Evolutionary conservation across 1,140 invertebrate species (phyloP).

Genomic region (Neodiprion fabricii): DNA sequence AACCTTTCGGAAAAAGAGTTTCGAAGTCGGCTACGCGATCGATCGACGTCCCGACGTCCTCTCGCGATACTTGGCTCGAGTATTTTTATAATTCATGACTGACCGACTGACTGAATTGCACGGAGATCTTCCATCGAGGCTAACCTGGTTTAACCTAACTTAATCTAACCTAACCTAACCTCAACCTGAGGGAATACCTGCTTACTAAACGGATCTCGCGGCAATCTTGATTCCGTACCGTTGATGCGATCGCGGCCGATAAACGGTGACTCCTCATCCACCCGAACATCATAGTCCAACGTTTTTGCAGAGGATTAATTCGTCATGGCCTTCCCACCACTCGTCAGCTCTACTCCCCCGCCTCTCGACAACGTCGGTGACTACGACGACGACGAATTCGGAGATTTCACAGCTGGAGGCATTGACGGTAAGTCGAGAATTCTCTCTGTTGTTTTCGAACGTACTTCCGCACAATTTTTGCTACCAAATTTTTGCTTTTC

Average conservation of each 20-base stretch:
- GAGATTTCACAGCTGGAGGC: slow-evolving; percentile 63
- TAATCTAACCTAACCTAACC: not conserved
- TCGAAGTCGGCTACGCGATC: no score
- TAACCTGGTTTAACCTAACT: no score
- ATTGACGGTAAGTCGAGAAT: slow-evolving; percentile 53
- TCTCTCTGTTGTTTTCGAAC: slow-evolving; percentile 5
- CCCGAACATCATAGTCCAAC: no score
- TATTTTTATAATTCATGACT: no score
- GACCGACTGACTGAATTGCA: no score
- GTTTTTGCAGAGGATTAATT: not conserved
- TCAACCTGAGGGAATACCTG: not conserved
- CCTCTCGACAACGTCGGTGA: slow-evolving; percentile 66
- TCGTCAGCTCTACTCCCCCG: slow-evolving; percentile 70
- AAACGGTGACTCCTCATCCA: no score
- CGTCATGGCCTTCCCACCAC: slow-evolving; percentile 63
- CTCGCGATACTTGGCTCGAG: no score
- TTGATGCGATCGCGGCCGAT: no score
- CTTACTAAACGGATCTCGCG: not conserved
- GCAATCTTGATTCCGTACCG: no score
- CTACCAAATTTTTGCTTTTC: not conserved
- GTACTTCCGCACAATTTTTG: slow-evolving; percentile 10
- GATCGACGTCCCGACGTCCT: no score
- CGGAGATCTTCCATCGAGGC: no score
- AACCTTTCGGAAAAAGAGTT: no score
- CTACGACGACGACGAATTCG: slow-evolving; percentile 70